Base-by-base conservation (phyloP, 2,113 vertebrate genomes). In the Sialia sialis region DNA sequence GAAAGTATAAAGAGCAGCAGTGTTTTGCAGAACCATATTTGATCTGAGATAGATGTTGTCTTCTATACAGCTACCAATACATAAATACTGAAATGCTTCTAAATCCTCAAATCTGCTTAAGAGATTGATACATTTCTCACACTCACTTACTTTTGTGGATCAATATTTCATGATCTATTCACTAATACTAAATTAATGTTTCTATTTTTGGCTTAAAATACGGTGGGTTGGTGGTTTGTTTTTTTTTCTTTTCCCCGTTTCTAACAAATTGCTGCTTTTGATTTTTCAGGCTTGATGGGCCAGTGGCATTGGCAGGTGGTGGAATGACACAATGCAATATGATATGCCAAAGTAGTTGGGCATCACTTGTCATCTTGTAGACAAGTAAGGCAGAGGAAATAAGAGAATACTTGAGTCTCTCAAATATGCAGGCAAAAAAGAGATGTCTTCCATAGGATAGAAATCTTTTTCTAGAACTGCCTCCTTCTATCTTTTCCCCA, bases 221-320 rank as follows among this genome's bases (percentile, higher is more conserved):
- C 51, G 36, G 58, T 64, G 34, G 49, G 59, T 55, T 64, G 41
- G 29, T 63, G 68, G 5, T 34, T 10, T 2, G 5, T 41, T 12
- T 25, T 25, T 29, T 39, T 60, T 26, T 15, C 10, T 52, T 41
- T 29, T 9, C 32, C 41, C 26, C 43, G 29, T 83, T 95, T 88
- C 43, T 85, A 80, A 68, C 74, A 95, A 95, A 90, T 91, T 64
- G 46, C 56, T 84, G 25, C 73, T 94, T 97, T 94, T 92, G 91
- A 87, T 94, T 91, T 93, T 80, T 79, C 77, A 89, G 78, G 54
- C 94, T 95, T 94, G 94, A 89, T 94, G 94, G 64, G 91, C 93
- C 89, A 81, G 58, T 92, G 81, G 86, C 87, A 76, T 41, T 94
- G 85, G 89, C 88, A 87, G 80, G 78, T 94, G 78, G 78, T 93